Conservation (phyloP, 2,888 invertebrate genomes). For the Chydorus sphaericus region DNA sequence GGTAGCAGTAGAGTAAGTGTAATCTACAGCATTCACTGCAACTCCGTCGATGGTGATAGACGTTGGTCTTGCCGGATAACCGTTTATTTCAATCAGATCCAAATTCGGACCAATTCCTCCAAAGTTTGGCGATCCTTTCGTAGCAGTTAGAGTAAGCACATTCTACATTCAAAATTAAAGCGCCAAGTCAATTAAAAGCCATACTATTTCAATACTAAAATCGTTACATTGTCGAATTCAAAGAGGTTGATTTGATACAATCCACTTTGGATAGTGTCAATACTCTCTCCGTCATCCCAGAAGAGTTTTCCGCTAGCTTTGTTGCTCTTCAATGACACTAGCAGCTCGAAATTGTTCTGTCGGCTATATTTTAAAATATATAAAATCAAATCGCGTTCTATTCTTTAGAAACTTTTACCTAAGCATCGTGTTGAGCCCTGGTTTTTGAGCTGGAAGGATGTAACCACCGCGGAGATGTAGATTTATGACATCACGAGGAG, state of each 20-base stretch:
- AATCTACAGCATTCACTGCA: background rate
- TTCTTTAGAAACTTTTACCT: too few relatives aligned
- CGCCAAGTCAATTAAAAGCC: too few relatives aligned
- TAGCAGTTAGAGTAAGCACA: background rate
- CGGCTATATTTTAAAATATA: constrained; percentile 16
- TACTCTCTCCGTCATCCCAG: constrained; percentile 25
- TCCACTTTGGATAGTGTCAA: constrained; percentile 18
- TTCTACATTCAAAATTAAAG: too few relatives aligned
- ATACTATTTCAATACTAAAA: background rate
- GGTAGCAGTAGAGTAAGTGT: background rate
- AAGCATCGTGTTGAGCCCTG: constrained; percentile 21
- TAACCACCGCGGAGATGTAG: constrained; percentile 23
- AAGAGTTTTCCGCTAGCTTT: constrained; percentile 22
- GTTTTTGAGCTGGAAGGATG: constrained; percentile 23
- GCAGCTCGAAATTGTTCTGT: constrained; percentile 24
- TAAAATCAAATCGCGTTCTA: background rate
- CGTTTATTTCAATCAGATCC: constrained; percentile 7
- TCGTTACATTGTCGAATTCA: background rate
- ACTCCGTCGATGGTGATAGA: background rate
- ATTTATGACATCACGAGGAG: constrained; percentile 18
- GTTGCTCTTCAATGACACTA: constrained; percentile 22
- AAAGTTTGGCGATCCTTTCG: background rate
- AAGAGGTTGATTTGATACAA: constrained; percentile 18
- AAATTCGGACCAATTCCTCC: background rate
- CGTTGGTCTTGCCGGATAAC: background rate